phyloP scores from a whole-genome alignment of 2,888 invertebrate species.

The Linnaemya tessellans region DNA sequence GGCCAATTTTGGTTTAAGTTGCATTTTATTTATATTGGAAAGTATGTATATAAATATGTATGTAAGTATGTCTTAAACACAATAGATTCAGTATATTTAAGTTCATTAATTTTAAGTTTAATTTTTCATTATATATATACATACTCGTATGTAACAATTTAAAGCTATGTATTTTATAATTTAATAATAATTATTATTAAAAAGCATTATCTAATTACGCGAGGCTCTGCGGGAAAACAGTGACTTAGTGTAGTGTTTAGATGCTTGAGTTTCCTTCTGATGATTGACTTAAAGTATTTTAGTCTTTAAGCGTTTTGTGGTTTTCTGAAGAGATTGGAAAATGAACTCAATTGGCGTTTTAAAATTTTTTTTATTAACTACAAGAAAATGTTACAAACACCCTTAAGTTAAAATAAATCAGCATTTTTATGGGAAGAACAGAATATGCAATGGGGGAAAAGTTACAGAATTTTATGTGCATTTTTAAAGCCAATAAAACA shows the following conservation, averaged over 20 bases:
- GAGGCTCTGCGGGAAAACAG: background rate
- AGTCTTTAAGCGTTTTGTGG: background rate
- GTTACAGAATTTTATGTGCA: no score
- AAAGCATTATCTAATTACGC: slow-evolving; percentile 24
- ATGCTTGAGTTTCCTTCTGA: background rate
- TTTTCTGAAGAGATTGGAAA: background rate
- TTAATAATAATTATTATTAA: slow-evolving; percentile 15
- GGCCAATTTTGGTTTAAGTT: slow-evolving; percentile 67
- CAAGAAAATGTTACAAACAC: no score
- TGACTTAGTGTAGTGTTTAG: background rate
- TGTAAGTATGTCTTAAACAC: background rate
- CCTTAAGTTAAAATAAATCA: no score
- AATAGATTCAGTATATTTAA: slow-evolving; percentile 10
- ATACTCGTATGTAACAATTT: background rate
- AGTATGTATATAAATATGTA: no score
- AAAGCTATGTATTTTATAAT: slow-evolving; percentile 23
- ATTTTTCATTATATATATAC: slow-evolving; percentile 1
- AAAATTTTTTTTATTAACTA: no score
- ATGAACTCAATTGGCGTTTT: background rate
- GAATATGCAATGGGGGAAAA: no score
- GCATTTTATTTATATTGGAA: slow-evolving; percentile 10
- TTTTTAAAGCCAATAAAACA: background rate
- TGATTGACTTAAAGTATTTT: background rate
- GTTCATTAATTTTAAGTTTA: background rate
- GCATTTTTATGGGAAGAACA: no score